phyloP scores from a whole-genome alignment of 2,888 invertebrate species.

The Apotomis turbidana region DNA sequence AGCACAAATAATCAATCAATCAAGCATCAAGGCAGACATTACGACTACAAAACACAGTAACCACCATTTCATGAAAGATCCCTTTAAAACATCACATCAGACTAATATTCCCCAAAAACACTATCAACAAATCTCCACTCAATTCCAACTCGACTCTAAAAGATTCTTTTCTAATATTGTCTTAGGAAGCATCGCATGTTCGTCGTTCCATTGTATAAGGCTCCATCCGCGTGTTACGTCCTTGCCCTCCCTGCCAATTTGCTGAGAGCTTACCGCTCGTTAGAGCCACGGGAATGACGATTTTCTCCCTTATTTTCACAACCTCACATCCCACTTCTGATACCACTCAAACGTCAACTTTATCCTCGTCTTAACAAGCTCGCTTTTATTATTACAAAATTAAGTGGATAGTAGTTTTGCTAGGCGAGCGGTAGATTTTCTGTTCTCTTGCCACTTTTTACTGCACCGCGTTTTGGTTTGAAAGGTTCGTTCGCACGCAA shows the following conservation, averaged over 20 bases:
- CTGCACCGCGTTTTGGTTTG: conserved; percentile 29
- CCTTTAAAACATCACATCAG: not conserved
- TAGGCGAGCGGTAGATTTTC: conserved; percentile 13
- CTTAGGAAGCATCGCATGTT: conserved; percentile 37
- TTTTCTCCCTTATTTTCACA: conserved; percentile 19
- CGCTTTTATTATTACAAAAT: not conserved
- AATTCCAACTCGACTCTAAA: conserved; percentile 1
- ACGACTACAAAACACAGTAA: not conserved
- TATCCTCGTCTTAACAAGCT: not conserved
- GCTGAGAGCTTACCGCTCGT: conserved; percentile 41
- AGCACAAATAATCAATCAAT: too few relatives aligned
- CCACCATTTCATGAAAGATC: not conserved
- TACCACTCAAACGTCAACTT: not conserved
- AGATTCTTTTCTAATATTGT: conserved; percentile 28
- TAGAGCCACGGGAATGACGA: conserved; percentile 38
- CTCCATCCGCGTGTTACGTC: conserved; percentile 30
- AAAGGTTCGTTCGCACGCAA: conserved; percentile 35
- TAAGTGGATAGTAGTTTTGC: conserved; percentile 7
- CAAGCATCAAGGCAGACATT: too few relatives aligned
- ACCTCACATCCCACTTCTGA: conserved; percentile 9
- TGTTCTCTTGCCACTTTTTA: conserved; percentile 33
- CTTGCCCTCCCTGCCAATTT: conserved; percentile 40
- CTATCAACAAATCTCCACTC: not conserved
- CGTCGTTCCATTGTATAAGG: conserved; percentile 20
- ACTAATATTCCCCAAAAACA: not conserved